Evolutionary conservation across 1,140 invertebrate species (phyloP), one percentile per base, ranked within the genome.

Genomic region (Scaptomyza graminum): DNA sequence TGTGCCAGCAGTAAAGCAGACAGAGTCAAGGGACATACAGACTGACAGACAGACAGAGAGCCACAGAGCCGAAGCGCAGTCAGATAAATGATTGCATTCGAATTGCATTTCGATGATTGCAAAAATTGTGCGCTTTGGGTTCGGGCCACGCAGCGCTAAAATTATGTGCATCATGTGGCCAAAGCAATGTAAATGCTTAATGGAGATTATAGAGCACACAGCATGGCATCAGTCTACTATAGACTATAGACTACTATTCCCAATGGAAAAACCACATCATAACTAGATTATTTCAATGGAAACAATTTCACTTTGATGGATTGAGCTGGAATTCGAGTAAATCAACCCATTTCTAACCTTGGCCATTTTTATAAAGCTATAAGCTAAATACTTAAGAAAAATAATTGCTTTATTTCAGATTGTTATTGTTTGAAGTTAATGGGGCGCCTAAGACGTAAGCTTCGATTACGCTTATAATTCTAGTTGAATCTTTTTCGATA

Each of bases 31-130:
- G 12, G 56, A 51, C 15, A 44, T 25, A 31, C 25, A 54, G 43
- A 50, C 25, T 18, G 49, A 52, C 31, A 57, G 15, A 16, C 22
- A 39, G 69, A 39, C 31, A 34, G 51, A 47, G 39, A 43, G 34
- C 12, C 31, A 34, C 47, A 47, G 39, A 43, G 34, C 12, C 18
- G 16, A 18, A 31, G 28, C 31, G 37, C 50, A 56, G 50, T 60
- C 74, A 76, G 79, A 87, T 87, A 87, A 87, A 87, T 88, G 83
- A 87, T 89, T 83, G 79, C 83, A 87, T 75, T 83, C 76, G 84
- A 83, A 87, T 87, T 83, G 79, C 83, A 89, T 83, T 87, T 88
- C 83, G 76, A 88, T 83, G 83, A 87, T 87, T 88, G 83, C 84
- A 41, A 87, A 87, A 85, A 88, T 87, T 41, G 37, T 41, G 37